These are phyloP conservation scores for Dynastes hyllus DNA, from an alignment of 2,888 invertebrate genomes.

Conservation along the genomic window DNA sequence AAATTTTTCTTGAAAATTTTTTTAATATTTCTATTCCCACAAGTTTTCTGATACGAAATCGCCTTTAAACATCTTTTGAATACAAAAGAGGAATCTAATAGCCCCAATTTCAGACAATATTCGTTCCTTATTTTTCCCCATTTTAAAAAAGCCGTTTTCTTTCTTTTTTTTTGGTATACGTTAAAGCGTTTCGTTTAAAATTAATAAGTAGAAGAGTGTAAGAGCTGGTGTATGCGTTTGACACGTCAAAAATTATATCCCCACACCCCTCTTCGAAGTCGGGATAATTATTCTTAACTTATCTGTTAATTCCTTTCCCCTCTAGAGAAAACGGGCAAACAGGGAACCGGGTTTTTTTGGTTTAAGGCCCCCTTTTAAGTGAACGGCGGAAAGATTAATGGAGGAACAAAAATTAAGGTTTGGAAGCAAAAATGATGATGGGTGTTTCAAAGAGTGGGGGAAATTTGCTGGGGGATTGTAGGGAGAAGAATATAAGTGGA, in stretches of 20 bases:
- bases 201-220: constrained; percentile 24
- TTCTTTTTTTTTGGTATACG: background rate
- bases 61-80: no score
- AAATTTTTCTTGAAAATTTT: no score
- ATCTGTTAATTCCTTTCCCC: constrained; percentile 30
- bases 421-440: background rate
- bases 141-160: background rate
- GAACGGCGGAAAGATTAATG: background rate
- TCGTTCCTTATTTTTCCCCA: background rate
- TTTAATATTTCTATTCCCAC: no score
- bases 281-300: constrained; percentile 39
- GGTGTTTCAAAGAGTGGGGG: background rate
- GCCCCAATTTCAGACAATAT: no score
- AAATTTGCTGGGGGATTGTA: background rate
- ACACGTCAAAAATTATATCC: constrained; percentile 38
- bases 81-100: no score
- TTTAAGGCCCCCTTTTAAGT: background rate
- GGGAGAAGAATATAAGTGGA: background rate
- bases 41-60: no score
- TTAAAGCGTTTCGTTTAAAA: constrained; percentile 22
- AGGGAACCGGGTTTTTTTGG: background rate
- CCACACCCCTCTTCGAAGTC: background rate
- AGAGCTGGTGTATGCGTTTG: constrained; percentile 13
- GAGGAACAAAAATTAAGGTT: no score
- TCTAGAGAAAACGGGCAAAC: background rate